phyloP scores from a whole-genome alignment of 2,797 vertebrate species.

The Ambastaia sidthimunki region DNA sequence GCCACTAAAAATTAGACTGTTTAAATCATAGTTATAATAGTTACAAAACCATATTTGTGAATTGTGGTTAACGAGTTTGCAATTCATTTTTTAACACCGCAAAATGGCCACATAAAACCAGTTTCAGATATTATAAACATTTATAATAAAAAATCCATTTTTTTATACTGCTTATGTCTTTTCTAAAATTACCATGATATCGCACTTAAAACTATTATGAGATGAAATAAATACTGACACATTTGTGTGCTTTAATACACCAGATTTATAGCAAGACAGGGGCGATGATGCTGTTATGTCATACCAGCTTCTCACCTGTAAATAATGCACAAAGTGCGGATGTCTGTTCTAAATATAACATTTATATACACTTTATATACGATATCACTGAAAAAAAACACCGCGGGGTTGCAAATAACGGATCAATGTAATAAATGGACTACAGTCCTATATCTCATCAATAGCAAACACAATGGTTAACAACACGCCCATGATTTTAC shows the following conservation, averaged over 20 bases:
- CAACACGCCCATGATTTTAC: not conserved
- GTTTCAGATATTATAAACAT: no score
- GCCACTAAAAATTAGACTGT: not conserved
- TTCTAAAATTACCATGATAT: no score
- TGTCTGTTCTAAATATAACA: slow-evolving; percentile 2
- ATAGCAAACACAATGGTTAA: slow-evolving; percentile 6
- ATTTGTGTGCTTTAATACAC: no score
- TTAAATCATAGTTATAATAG: no score
- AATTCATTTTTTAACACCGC: not conserved
- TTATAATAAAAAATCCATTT: no score
- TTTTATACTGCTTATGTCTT: no score
- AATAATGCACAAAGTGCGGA: not conserved
- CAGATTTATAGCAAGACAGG: not conserved
- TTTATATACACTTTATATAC: not conserved
- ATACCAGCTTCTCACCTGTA: not conserved
- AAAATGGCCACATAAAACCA: not conserved
- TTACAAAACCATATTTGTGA: no score
- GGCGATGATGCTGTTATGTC: not conserved
- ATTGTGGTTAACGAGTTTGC: no score
- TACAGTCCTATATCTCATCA: not conserved
- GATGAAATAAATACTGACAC: no score
- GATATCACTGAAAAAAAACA: not conserved
- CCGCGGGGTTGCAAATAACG: not conserved
- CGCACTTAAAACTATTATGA: no score
- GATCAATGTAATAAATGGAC: not conserved